Conservation (phyloP, 2,888 invertebrate genomes). For the Chymomyza procnemis region DNA sequence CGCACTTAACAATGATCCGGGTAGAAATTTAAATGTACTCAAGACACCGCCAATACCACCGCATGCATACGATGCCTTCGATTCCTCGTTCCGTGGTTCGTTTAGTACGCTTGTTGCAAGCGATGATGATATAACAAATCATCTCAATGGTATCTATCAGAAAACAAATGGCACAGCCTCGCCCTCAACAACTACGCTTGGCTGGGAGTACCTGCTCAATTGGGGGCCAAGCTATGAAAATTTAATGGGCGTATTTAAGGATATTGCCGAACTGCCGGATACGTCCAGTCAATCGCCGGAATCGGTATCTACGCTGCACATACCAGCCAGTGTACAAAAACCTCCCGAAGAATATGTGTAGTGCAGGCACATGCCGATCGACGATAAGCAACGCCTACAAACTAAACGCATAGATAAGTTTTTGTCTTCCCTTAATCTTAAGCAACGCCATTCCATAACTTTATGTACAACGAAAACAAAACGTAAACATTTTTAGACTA, state of each 20-base stretch:
- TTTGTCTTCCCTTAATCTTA: constrained; percentile 29
- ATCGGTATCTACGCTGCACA: constrained; percentile 81
- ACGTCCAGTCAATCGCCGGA: constrained; percentile 86
- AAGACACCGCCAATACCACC: constrained; percentile 85
- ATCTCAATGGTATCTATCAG: constrained; percentile 88
- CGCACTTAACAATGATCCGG: constrained; percentile 79
- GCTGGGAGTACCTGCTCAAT: constrained; percentile 96
- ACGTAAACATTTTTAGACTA: constrained; percentile 9
- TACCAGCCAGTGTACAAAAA: constrained; percentile 88
- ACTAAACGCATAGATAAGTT: constrained; percentile 34
- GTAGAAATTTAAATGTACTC: constrained; percentile 83
- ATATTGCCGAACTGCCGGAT: constrained; percentile 96
- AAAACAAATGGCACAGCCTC: constrained; percentile 85
- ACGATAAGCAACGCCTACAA: constrained; percentile 5
- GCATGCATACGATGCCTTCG: constrained; percentile 92
- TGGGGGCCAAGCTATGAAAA: constrained; percentile 98
- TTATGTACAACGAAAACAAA: constrained; percentile 55
- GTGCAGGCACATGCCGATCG: constrained; percentile 13
- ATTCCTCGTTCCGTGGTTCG: constrained; percentile 95
- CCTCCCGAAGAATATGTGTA: constrained; percentile 94
- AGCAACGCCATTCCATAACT: constrained; percentile 62
- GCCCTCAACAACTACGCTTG: constrained; percentile 88
- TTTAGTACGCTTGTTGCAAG: constrained; percentile 95
- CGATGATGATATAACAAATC: constrained; percentile 92
- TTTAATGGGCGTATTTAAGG: constrained; percentile 96